Evolutionary conservation across 2,113 vertebrate species (phyloP).

Genomic region (Accipiter cooperii): DNA sequence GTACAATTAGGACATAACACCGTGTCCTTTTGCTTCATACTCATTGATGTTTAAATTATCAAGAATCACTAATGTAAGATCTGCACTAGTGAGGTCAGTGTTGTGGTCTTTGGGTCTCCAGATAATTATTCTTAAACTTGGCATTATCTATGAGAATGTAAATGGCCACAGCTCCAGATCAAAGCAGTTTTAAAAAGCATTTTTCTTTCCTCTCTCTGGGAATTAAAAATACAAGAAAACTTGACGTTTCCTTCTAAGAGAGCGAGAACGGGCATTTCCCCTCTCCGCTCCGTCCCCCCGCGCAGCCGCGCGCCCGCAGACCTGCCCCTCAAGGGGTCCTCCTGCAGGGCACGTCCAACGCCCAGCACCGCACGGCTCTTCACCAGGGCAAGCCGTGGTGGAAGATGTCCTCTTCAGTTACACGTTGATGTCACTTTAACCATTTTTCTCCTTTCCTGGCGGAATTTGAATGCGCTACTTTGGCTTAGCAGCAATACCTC

Average conservation of each 20-base stretch:
- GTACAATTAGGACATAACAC: neutral
- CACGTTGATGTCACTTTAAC: neutral
- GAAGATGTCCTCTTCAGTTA: neutral
- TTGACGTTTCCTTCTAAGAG: neutral
- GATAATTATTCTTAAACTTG: neutral
- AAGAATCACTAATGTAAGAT: neutral
- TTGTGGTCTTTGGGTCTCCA: neutral
- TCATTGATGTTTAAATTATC: neutral
- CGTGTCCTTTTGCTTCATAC: neutral
- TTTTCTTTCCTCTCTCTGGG: neutral
- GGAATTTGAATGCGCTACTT: neutral
- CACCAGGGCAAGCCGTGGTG: neutral
- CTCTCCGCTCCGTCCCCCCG: neutral
- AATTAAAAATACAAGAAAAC: neutral
- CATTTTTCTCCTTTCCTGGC: neutral
- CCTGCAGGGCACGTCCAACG: neutral
- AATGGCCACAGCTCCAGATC: neutral
- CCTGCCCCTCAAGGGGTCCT: neutral
- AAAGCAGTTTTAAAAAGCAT: neutral
- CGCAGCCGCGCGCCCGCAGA: neutral
- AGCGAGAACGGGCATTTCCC: neutral
- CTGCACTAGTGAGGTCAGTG: neutral
- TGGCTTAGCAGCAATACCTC: neutral
- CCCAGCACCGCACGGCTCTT: neutral
- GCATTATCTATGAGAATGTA: neutral